Percentiles rank a stretch among this genome's conserved stretches.
These are phyloP conservation scores for Mormyrops attenuatus DNA, from an alignment of 2,797 vertebrate genomes.

Conservation along the genomic window DNA sequence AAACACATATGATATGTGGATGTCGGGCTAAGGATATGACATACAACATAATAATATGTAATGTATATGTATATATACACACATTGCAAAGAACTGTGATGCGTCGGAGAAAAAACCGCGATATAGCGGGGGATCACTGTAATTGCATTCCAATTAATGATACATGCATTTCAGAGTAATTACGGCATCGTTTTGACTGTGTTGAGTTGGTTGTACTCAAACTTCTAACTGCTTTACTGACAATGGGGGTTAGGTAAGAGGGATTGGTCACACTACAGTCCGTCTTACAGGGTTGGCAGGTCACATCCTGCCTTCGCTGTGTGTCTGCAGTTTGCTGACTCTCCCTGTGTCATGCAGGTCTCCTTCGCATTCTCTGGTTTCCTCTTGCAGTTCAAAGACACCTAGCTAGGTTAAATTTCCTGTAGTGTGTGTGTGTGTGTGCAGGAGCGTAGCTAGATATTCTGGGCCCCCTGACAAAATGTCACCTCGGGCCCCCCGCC, in stretches of 20 bases:
- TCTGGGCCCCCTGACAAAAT: not conserved
- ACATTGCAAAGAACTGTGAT: no score
- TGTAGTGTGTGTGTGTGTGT: not conserved
- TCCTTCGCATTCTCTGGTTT: not conserved
- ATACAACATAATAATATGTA: no score
- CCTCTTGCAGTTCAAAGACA: not conserved
- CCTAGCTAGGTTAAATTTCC: not conserved
- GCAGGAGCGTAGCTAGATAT: not conserved
- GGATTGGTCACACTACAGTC: not conserved
- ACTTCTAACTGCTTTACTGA: not conserved
- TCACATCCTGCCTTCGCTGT: not conserved
- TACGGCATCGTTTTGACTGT: not conserved
- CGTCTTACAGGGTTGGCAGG: not conserved
- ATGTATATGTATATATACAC: no score
- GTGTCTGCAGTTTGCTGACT: not conserved
- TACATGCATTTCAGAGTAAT: not conserved
- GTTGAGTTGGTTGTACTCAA: not conserved
- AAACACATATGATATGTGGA: no score
- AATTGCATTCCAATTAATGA: not conserved
- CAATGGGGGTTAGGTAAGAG: not conserved
- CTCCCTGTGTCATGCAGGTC: not conserved
- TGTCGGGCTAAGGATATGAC: no score
- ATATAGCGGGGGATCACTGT: no score
- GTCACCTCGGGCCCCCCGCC: no score
- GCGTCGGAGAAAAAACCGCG: no score